Conservation (phyloP, 2,113 vertebrate species). For the Synchiropus splendidus region DNA sequence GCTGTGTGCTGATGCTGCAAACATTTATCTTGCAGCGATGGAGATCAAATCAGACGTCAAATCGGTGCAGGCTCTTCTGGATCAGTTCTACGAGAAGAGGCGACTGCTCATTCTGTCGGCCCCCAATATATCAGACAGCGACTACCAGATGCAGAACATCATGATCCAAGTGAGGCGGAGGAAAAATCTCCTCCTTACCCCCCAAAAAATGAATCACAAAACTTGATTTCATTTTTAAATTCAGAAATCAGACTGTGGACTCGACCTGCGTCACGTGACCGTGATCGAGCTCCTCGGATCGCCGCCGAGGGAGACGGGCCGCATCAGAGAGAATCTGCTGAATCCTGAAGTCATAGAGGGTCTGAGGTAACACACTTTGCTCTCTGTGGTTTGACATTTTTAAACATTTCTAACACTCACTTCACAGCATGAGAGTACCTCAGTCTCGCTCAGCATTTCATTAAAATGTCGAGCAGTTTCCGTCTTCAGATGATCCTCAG, state of each 20-base stretch:
- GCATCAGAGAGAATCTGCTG: constrained; percentile 76
- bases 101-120: constrained; percentile 84
- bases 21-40: constrained; percentile 66
- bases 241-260: constrained; percentile 80
- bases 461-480: too few species aligned
- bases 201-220: not conserved
- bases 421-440: too few species aligned
- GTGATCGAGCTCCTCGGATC: constrained; percentile 83
- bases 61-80: constrained; percentile 74
- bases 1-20: too few species aligned
- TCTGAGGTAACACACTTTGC: constrained; percentile 82
- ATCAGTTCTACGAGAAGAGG: constrained; percentile 88
- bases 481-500: too few species aligned
- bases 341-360: constrained; percentile 75
- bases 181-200: too few species aligned
- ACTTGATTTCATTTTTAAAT: not conserved
- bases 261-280: constrained; percentile 81
- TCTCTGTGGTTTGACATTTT: too few species aligned
- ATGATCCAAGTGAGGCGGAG: constrained; percentile 80
- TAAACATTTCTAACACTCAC: too few species aligned
- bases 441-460: too few species aligned
- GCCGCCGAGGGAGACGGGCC: constrained; percentile 76
- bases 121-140: constrained; percentile 71
- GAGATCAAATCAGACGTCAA: constrained; percentile 78
- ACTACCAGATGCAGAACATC: constrained; percentile 85